phyloP scores from a whole-genome alignment of 2,113 vertebrate species.

The Regulus satrapa region DNA sequence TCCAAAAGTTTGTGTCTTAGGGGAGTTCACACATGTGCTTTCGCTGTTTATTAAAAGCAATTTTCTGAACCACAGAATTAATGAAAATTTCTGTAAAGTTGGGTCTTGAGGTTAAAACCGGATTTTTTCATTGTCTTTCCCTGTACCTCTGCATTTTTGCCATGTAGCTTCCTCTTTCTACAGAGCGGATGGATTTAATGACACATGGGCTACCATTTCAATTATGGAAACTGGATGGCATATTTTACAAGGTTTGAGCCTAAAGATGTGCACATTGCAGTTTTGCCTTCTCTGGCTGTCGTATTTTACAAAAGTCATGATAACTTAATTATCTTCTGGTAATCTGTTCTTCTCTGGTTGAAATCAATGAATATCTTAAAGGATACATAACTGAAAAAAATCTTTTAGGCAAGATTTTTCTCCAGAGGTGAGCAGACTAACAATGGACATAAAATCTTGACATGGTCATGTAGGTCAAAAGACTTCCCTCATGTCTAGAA shows the following conservation, averaged over 20 bases:
- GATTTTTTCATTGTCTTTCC: neutral
- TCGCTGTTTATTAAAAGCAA: neutral
- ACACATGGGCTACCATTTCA: neutral
- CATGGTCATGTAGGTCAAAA: neutral
- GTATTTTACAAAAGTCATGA: neutral
- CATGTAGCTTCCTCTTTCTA: neutral
- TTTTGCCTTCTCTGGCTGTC: neutral
- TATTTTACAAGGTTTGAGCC: neutral
- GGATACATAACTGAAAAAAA: neutral
- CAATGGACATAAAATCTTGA: neutral
- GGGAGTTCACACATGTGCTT: accelerated
- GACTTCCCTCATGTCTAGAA: neutral
- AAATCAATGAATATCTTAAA: neutral
- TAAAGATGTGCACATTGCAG: neutral
- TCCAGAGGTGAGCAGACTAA: neutral
- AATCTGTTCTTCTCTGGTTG: neutral
- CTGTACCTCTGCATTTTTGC: neutral
- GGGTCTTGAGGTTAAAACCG: neutral
- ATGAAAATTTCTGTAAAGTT: neutral
- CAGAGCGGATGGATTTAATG: neutral
- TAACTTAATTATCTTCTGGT: neutral
- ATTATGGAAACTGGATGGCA: neutral
- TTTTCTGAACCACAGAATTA: neutral
- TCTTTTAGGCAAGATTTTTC: neutral
- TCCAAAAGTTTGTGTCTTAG: neutral